Evolutionary conservation across 2,888 invertebrate genomes (phyloP).

Genomic region (Thymelicus sylvestris): DNA sequence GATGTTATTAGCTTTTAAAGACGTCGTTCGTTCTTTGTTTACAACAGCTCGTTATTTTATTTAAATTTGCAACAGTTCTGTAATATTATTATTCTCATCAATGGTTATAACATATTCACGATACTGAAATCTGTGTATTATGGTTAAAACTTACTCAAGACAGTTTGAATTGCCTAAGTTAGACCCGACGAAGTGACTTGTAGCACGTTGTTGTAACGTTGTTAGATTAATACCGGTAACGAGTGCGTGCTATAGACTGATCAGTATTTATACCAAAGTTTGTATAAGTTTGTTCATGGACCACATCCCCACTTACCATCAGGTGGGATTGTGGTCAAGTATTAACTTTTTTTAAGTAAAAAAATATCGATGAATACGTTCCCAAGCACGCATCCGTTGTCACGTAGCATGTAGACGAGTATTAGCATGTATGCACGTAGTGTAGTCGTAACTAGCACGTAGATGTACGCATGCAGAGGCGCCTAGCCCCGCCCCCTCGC

Average conservation of each 20-base stretch:
- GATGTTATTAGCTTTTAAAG: no score
- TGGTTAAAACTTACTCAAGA: not conserved
- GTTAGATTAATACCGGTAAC: slow-evolving; percentile 14
- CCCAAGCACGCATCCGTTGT: slow-evolving; percentile 44
- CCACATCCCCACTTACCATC: no score
- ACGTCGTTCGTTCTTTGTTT: no score
- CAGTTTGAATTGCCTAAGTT: not conserved
- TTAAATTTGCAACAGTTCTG: not conserved
- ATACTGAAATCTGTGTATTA: slow-evolving; percentile 32
- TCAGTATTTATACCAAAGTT: not conserved
- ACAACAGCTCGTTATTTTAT: not conserved
- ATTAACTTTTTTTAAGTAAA: no score
- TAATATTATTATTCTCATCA: not conserved
- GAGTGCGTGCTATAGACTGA: slow-evolving; percentile 11
- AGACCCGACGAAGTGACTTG: slow-evolving; percentile 16
- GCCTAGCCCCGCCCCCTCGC: slow-evolving; percentile 53
- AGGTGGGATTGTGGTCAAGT: no score
- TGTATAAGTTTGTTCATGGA: no score
- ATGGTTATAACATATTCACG: slow-evolving; percentile 1
- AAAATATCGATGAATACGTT: not conserved
- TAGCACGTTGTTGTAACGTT: slow-evolving; percentile 40
- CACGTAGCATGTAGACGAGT: slow-evolving; percentile 53
- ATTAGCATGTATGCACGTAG: slow-evolving; percentile 64
- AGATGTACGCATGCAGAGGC: slow-evolving; percentile 79
- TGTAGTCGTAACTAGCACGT: slow-evolving; percentile 77